Evolutionary conservation across 2,113 vertebrate species (phyloP), one percentile per base, ranked within the genome.

Genomic region (Colistium nudipinnis): DNA sequence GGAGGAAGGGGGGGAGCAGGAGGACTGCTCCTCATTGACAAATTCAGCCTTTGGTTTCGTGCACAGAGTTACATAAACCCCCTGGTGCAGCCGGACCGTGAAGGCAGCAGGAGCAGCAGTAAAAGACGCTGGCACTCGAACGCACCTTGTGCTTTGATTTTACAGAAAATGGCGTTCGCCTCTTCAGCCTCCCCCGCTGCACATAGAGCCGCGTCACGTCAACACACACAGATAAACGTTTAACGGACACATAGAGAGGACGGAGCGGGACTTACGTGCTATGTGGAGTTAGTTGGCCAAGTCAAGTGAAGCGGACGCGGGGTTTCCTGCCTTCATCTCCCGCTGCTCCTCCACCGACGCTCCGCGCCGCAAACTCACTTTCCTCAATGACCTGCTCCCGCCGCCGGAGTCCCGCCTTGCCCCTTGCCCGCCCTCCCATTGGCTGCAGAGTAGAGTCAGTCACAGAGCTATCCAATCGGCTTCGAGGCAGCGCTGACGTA

Each of bases 91-190:
- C 39, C 41, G 41, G 54, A 28, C 30, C 33, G 6, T 13, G 39
- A n/a, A 28, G 51, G 36, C 39, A 6, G 30, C 36, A 14, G 25
- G 62, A 27, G 47, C 45, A 17, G 59, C 74, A 48, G 1, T 13
- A 12, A 6, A 19, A 52, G 60, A 41, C 1, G 0, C 20, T 12
- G 20, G 33, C 4, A 2, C 22, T 68, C 56, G 33, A 0, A 67
- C 63, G 78, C 57, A 33, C 3, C 4, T 52, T 17, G 41, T 84
- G 35, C 44, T 24, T 62, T 60, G 64, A 61, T 69, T 55, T 7
- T 22, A n/a, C 17, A 75, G 82, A 93, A 93, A 93, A 93, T 93
- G 93, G 92, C 92, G 93, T 74, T 87, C 70, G 76, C 57, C 68
- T 79, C 71, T 47, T 11, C 43, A 68, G 56, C n/a, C 22, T 7